Base-by-base conservation (phyloP, 1,140 invertebrate genomes). In the Drosophila arizonae region DNA sequence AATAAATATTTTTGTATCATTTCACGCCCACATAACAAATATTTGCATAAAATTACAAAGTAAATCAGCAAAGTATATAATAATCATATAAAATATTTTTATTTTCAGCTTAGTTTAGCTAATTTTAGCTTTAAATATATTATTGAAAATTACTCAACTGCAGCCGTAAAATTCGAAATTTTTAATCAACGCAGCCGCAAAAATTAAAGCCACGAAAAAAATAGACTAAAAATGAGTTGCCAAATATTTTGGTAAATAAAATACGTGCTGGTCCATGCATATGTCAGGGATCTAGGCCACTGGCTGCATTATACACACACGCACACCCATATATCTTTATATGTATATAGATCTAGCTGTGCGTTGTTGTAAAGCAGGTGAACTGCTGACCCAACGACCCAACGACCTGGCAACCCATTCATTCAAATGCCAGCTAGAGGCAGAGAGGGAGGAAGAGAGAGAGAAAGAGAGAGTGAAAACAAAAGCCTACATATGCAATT, bases 401-500 rank as follows among this genome's bases (percentile, higher is more conserved):
- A 51, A 55, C 54, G 52, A 69, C 57, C 57, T 45, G 45, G 26
- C 62, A 48, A 28, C 56, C 64, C 48, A 79, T 79, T 84, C 73
- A 85, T 84, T 80, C 77, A 81, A 68, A 76, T 78, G 64, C 77
- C 75, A 76, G 64, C 77, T 69, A 72, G 51, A 46, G 65, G 45
- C 62, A 45, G 41, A 1, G 41, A 10, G n/a, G n/a, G n/a, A n/a
- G n/a, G n/a, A n/a, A n/a, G 39, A 9, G 8, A 41, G 39, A 41
- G 11, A 4, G 11, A 15, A n/a, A n/a, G 15, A 45, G 43, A 6
- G n/a, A 46, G 43, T 17, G 43, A 24, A 70, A 86, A 87, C 82
- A 79, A 86, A 78, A 68, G 81, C 75, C 62, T 33, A 45, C 82
- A 78, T 78, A 79, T 82, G 75, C 81, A 87, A 86, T 86, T 87